Evolutionary conservation across 2,888 invertebrate genomes (phyloP), one percentile per base, ranked within the genome.

Genomic region (Synergus japonicus): DNA sequence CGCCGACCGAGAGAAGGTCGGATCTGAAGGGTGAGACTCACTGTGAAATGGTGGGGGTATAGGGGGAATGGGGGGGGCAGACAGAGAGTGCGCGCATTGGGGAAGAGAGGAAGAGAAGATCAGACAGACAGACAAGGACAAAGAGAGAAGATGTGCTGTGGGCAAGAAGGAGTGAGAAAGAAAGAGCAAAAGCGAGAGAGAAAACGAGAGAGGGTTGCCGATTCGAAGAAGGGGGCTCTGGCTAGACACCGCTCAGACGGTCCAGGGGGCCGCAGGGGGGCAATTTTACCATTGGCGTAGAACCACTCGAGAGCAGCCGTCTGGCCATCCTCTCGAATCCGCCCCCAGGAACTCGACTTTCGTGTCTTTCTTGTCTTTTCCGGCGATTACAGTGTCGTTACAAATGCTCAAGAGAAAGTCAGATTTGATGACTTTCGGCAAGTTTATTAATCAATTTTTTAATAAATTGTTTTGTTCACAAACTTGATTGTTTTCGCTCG

Each of bases 161-260:
- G 79, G 80, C 78, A 78, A 84, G 82, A 82, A 78, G 66, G 79
- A 81, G 29, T 44, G 78, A 78, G 77, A 77, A 69, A 66, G 64
- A 69, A 37, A 46, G 65, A 76, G 41, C 58, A n/a, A 78, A 41
- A 79, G 73, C 69, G 69, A 43, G 77, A 66, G 44, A 46, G 49
- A 67, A 54, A 77, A 69, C 54, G 79, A 37, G 22, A 67, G 78
- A 69, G 67, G 76, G 44, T 73, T 78, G 65, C 63, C 64, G 63
- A 65, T 78, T 49, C 37, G 78, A 49, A 49, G 92, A 90, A 91
- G 92, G 90, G 92, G 89, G 88, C 86, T 90, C 90, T 89, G 91
- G 91, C 92, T 92, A 91, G 92, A 92, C 92, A 92, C 90, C 92
- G 92, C 91, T 91, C 91, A 91, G 92, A 91, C 92, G 89, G 91